These are phyloP conservation scores for Sparidentex hasta DNA, from an alignment of 2,797 vertebrate genomes.

Conservation along the genomic window DNA sequence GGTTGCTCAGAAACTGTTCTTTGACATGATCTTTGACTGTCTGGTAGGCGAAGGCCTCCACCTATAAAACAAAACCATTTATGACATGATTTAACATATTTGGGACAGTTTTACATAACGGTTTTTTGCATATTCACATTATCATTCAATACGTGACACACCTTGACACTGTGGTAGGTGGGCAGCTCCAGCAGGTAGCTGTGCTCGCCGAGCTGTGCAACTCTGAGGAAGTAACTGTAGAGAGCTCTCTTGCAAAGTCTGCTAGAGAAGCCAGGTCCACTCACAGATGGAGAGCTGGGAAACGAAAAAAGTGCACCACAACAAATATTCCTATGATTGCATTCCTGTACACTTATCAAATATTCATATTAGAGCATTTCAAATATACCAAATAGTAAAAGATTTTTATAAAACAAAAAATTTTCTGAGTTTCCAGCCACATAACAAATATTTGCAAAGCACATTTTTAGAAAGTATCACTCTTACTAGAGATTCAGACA, in stretches of 20 bases:
- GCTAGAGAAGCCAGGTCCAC: conserved; percentile 81
- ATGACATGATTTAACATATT: neutral
- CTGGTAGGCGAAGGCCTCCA: conserved; percentile 72
- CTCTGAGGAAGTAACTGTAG: conserved; percentile 78
- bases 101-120: neutral
- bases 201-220: conserved; percentile 70
- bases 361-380: neutral
- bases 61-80: conserved; percentile 50
- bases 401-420: neutral
- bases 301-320: neutral
- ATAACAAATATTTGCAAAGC: neutral
- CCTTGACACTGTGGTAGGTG: conserved; percentile 83
- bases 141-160: conserved; percentile 30
- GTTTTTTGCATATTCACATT: neutral
- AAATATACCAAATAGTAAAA: neutral
- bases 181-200: conserved; percentile 72
- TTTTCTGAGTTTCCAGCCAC: neutral
- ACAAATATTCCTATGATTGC: neutral
- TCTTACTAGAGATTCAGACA: neutral
- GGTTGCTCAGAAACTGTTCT: conserved; percentile 71
- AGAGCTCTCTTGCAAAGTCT: conserved; percentile 86
- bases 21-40: conserved; percentile 78
- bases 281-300: conserved; percentile 83
- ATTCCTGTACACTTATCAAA: neutral
- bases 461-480: neutral